Evolutionary conservation across 2,888 invertebrate genomes (phyloP).

Genomic region (Chalcosyrphus nemorum): DNA sequence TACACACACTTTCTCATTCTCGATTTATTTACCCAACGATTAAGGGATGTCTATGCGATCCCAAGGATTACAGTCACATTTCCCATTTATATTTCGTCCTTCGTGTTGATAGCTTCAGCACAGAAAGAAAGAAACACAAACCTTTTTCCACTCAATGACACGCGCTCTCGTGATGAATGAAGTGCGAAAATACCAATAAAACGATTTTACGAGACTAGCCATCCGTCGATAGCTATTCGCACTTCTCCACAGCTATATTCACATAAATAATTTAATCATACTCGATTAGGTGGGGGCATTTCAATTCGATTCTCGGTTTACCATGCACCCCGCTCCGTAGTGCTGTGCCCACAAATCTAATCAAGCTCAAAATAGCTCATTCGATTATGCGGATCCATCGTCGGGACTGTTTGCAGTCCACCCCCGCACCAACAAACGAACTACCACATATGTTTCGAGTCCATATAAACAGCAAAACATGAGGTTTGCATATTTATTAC

Average conservation of each 20-base stretch:
- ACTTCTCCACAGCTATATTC: constrained; percentile 41
- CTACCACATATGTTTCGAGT: constrained; percentile 55
- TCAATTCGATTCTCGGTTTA: constrained; percentile 34
- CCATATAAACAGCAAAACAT: constrained; percentile 70
- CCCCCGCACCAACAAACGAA: not conserved
- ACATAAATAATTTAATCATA: constrained; percentile 68
- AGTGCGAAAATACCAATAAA: constrained; percentile 66
- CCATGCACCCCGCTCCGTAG: not conserved
- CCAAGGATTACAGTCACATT: constrained; percentile 28
- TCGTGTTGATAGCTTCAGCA: no score
- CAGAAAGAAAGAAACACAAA: no score
- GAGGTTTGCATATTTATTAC: constrained; percentile 73
- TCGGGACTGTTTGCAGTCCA: not conserved
- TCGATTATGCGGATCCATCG: constrained; percentile 56
- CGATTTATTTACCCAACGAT: constrained; percentile 10
- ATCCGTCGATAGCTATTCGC: constrained; percentile 50
- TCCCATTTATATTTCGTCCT: no score
- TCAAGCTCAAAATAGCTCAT: constrained; percentile 57
- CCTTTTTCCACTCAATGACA: constrained; percentile 52
- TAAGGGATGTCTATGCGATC: constrained; percentile 51
- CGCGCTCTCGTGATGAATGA: constrained; percentile 49
- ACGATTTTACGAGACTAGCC: constrained; percentile 40
- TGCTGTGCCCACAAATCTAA: constrained; percentile 59
- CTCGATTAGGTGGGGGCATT: constrained; percentile 8
- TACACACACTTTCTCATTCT: not conserved